Base-by-base conservation (phyloP, 2,888 invertebrate species). In the Volucella inflata region DNA sequence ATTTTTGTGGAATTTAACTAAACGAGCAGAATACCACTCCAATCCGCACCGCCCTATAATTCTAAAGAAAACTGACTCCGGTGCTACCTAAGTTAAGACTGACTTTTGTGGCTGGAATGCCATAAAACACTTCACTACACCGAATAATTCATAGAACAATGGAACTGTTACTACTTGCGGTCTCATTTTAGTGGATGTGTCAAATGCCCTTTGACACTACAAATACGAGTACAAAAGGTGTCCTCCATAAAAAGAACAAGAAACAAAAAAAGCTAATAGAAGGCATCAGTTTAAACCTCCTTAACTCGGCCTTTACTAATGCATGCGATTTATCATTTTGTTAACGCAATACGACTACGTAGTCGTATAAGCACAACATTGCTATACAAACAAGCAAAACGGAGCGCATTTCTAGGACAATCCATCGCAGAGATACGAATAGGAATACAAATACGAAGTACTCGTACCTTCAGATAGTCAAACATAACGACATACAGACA, bases 271-370 rank as follows among this genome's bases (percentile, higher is more conserved):
- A 57, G 50, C 55, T 72, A 62, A 83, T 74, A 59, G 67, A 70
- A 50, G 77, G 60, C 78, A 74, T 60, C 53, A 57, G 51, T 62
- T 72, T 67, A 17, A 60, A 64, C 71, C 71, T 55, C 76, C 53
- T 76, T 75, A 60, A 48, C 51, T 44, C 17, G 48, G 62, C 55
- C 17, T 48, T n/a, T n/a, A 60, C 42, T 74, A 84, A 76, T 71
- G 70, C 65, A 60, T 48, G 70, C 17, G 75, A 80, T 84, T 84
- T 80, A 80, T 80, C 70, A 80, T 76, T 75, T 71, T 38, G 59
- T 60, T 65, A 70, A 74, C 68, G 62, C 55, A 71, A 67, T 78
- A 74, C 55, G 57, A 30, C 6, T 55, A 10, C 55, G 30, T 44
- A 44, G 67, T 60, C 55, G 64, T 36, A 46, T 12, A 17, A 21